These are phyloP conservation scores for Crotalus viridis DNA, from an alignment of 2,113 vertebrate species.

Conservation along the genomic window DNA sequence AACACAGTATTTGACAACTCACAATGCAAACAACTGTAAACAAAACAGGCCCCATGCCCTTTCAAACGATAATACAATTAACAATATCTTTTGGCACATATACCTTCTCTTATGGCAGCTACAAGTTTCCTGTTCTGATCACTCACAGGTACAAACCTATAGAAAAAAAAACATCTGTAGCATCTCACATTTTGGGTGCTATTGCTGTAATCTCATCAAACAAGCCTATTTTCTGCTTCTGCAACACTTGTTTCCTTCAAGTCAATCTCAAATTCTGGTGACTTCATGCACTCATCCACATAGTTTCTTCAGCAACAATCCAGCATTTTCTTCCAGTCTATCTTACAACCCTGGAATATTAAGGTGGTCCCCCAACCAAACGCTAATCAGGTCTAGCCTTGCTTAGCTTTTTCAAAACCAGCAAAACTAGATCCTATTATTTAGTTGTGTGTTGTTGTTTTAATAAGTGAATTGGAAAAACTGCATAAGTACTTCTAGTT, in stretches of 20 bases:
- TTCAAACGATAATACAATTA: background rate
- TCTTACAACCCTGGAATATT: background rate
- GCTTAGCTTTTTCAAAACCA: background rate
- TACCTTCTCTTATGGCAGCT: constrained; percentile 79
- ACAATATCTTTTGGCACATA: background rate
- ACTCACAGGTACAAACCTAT: constrained; percentile 74
- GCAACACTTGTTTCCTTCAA: background rate
- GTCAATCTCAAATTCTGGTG: background rate
- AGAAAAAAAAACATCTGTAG: constrained; percentile 20
- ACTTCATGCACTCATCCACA: background rate
- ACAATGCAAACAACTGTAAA: background rate
- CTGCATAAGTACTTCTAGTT: background rate
- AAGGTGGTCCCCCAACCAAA: background rate
- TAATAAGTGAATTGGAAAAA: background rate
- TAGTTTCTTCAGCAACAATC: background rate
- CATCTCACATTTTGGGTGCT: background rate
- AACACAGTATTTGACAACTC: background rate
- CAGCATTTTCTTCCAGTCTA: background rate
- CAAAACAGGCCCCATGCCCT: background rate
- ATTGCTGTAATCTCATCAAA: background rate
- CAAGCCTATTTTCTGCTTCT: background rate
- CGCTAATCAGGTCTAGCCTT: background rate
- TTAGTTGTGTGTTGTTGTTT: background rate
- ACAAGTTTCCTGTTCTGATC: constrained; percentile 78
- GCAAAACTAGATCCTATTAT: background rate